These are phyloP conservation scores for Phrynocephalus vlangalii DNA, from an alignment of 2,797 vertebrate species.

Conservation along the genomic window DNA sequence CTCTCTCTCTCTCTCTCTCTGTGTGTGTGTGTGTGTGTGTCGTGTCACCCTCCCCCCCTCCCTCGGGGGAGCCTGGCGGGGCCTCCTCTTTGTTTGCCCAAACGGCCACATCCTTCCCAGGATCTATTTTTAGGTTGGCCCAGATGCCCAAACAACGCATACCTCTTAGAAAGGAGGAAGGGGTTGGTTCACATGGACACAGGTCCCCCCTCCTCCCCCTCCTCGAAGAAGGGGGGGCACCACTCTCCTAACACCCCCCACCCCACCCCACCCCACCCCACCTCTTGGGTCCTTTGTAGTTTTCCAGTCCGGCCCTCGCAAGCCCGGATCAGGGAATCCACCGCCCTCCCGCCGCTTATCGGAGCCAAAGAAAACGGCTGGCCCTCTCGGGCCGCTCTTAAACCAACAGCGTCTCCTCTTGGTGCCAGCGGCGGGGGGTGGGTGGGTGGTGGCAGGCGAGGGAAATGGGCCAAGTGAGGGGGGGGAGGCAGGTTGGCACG, in stretches of 20 bases:
- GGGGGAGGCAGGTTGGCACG: background rate
- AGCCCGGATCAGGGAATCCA: too few relatives aligned
- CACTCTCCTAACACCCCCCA: too few relatives aligned
- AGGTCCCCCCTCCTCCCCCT: too few relatives aligned
- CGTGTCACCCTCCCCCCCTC: too few relatives aligned
- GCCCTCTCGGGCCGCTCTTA: background rate
- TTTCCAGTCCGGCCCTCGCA: conserved; percentile 11
- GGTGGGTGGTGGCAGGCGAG: background rate
- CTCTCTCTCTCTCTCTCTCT: too few relatives aligned
- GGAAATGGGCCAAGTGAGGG: background rate
- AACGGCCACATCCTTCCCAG: background rate
- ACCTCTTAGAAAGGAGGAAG: background rate
- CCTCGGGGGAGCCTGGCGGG: background rate
- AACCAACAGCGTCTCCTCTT: conserved; percentile 8
- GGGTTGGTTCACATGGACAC: too few relatives aligned
- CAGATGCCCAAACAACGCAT: background rate
- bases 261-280: background rate
- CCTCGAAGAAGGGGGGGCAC: too few relatives aligned
- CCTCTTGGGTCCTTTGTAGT: background rate
- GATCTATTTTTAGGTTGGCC: conserved; percentile 8
- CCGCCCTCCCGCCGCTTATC: background rate
- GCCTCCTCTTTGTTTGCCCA: background rate
- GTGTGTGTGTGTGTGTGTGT: background rate
- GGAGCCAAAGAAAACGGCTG: conserved; percentile 24
- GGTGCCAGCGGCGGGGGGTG: background rate